Conservation (phyloP, 2,888 invertebrate species). For the Drosophila tripunctata region DNA sequence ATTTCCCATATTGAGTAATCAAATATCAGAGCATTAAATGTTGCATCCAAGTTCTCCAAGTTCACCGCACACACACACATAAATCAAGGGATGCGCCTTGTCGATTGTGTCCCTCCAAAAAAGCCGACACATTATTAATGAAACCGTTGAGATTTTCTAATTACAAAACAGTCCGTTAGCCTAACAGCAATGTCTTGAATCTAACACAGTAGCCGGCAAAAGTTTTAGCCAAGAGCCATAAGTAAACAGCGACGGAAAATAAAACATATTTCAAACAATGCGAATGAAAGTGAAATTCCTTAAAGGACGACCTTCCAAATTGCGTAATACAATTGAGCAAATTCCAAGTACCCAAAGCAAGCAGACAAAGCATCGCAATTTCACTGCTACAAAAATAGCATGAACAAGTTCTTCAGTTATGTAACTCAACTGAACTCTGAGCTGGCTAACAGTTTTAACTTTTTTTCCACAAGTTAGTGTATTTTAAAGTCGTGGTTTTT, state of each 20-base stretch:
- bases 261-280: constrained; percentile 41
- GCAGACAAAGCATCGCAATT: constrained; percentile 7
- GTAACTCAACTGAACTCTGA: neutral
- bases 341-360: neutral
- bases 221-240: constrained; percentile 16
- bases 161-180: constrained; percentile 28
- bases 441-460: no score
- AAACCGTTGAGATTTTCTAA: constrained; percentile 51
- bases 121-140: constrained; percentile 54
- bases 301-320: constrained; percentile 12
- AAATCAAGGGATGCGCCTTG: constrained; percentile 38
- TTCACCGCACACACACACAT: constrained; percentile 11
- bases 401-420: neutral
- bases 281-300: constrained; percentile 23
- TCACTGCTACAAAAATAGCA: neutral
- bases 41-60: constrained; percentile 1
- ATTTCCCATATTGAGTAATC: constrained; percentile 62
- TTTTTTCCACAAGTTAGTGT: neutral
- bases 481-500: neutral
- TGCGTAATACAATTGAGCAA: constrained; percentile 15
- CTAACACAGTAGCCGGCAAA: neutral
- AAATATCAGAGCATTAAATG: constrained; percentile 64
- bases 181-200: neutral
- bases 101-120: constrained; percentile 30
- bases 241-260: constrained; percentile 27